Conservation (phyloP, 2,888 invertebrate species). For the Plagodis pulveraria region DNA sequence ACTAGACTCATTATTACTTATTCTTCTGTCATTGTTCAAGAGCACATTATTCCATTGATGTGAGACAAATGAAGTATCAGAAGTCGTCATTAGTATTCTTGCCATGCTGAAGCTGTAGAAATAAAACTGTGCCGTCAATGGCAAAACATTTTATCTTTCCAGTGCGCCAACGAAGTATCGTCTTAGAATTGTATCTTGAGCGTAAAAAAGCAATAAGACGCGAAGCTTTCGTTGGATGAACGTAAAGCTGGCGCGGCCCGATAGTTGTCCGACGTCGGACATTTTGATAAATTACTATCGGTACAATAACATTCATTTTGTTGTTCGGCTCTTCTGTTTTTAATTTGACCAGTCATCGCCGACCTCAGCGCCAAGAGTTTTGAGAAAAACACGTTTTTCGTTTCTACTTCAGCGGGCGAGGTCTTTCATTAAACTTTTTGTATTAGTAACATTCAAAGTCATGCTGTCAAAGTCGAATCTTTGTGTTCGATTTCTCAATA, state of each 20-base stretch:
- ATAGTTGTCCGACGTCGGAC: slow-evolving; percentile 56
- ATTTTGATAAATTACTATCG: slow-evolving; percentile 78
- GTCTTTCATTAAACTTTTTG: slow-evolving; percentile 50
- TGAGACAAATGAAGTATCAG: slow-evolving; percentile 45
- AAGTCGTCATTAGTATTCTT: slow-evolving; percentile 59
- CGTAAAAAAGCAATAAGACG: slow-evolving; percentile 63
- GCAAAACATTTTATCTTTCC: slow-evolving; percentile 58
- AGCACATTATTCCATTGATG: slow-evolving; percentile 46
- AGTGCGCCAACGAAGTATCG: slow-evolving; percentile 48
- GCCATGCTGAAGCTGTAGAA: slow-evolving; percentile 43
- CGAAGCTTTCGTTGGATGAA: slow-evolving; percentile 60
- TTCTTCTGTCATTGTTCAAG: slow-evolving; percentile 38
- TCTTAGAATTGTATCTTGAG: slow-evolving; percentile 62
- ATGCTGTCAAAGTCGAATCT: slow-evolving; percentile 6
- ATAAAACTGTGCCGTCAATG: slow-evolving; percentile 56
- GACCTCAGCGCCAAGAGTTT: slow-evolving; percentile 49
- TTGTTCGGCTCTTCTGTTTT: slow-evolving; percentile 61
- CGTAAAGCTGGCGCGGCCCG: slow-evolving; percentile 46
- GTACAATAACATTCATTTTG: slow-evolving; percentile 74
- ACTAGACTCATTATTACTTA: slow-evolving; percentile 32
- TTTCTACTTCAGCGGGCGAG: slow-evolving; percentile 51
- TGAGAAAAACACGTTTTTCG: slow-evolving; percentile 60
- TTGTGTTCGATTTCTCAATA: slow-evolving; percentile 6
- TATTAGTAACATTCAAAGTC: slow-evolving; percentile 18
- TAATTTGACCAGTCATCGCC: slow-evolving; percentile 70